Evolutionary conservation across 2,888 invertebrate genomes (phyloP).

Genomic region (Hoplodrina blanda): DNA sequence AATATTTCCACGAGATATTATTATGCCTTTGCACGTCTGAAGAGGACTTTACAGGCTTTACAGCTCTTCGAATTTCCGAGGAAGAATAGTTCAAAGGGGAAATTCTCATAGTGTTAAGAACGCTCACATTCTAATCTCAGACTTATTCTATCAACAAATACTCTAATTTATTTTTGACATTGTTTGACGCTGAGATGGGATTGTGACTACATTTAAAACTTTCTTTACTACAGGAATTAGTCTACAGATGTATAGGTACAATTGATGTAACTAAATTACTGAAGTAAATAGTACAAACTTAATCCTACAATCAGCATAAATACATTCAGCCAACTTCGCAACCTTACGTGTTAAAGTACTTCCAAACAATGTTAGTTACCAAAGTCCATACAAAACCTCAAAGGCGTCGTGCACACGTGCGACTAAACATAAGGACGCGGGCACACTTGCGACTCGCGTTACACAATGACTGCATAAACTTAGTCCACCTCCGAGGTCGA

Average conservation of each 20-base stretch:
- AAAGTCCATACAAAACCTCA: constrained; percentile 39
- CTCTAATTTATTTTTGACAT: too few species aligned
- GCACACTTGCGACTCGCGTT: constrained; percentile 47
- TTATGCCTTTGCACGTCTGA: too few species aligned
- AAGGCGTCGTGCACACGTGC: constrained; percentile 53
- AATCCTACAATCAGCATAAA: not conserved
- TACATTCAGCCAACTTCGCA: constrained; percentile 9
- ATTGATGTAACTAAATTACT: too few species aligned
- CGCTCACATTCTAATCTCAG: too few species aligned
- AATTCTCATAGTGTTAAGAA: too few species aligned
- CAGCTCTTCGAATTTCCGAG: not conserved
- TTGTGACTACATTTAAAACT: too few species aligned
- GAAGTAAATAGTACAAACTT: not conserved
- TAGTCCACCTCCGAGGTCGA: constrained; percentile 59
- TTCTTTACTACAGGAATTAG: too few species aligned
- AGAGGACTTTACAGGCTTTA: not conserved
- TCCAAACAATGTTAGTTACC: constrained; percentile 24
- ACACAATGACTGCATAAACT: constrained; percentile 61
- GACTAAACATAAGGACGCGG: constrained; percentile 40
- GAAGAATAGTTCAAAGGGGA: too few species aligned
- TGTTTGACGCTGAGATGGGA: too few species aligned
- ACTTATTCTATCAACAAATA: too few species aligned
- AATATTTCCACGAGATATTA: not conserved
- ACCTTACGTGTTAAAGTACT: constrained; percentile 18
- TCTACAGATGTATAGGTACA: too few species aligned